Evolutionary conservation across 2,797 vertebrate genomes (phyloP).

Genomic region (Sebastes itinus): DNA sequence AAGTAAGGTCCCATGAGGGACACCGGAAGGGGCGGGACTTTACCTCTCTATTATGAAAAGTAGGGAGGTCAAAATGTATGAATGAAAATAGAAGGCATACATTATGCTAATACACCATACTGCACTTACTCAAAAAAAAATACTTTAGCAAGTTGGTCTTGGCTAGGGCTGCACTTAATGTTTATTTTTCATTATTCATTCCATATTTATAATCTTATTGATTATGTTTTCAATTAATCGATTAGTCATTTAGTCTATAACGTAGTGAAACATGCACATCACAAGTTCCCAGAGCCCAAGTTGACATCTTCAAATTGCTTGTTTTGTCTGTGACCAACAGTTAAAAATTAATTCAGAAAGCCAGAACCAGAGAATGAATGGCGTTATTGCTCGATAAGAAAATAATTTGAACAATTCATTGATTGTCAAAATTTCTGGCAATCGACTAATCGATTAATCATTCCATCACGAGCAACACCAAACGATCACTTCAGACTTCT

Average conservation of each 20-base stretch:
- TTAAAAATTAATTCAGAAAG: background rate
- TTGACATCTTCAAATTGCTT: background rate
- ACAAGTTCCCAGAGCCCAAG: background rate
- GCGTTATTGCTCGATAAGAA: background rate
- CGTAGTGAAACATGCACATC: background rate
- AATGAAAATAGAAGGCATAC: background rate
- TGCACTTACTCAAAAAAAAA: background rate
- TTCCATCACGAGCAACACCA: background rate
- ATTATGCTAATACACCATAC: background rate
- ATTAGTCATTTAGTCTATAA: background rate
- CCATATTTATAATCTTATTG: background rate
- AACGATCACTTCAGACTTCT: background rate
- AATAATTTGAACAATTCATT: background rate
- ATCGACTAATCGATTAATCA: background rate
- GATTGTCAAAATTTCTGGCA: background rate
- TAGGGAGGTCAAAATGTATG: background rate
- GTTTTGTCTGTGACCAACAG: background rate
- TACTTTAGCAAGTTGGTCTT: background rate
- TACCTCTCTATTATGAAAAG: background rate
- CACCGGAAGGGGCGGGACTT: too few relatives aligned
- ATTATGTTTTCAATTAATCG: background rate
- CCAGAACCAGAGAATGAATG: background rate
- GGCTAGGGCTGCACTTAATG: background rate
- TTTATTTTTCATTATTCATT: slow-evolving; percentile 7
- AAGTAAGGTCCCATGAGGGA: too few relatives aligned